A percentile compares a stretch with the other conserved stretches of the same genome.
Evolutionary conservation across 2,797 vertebrate species (phyloP).

Genomic region (Phoxinus dragarum): DNA sequence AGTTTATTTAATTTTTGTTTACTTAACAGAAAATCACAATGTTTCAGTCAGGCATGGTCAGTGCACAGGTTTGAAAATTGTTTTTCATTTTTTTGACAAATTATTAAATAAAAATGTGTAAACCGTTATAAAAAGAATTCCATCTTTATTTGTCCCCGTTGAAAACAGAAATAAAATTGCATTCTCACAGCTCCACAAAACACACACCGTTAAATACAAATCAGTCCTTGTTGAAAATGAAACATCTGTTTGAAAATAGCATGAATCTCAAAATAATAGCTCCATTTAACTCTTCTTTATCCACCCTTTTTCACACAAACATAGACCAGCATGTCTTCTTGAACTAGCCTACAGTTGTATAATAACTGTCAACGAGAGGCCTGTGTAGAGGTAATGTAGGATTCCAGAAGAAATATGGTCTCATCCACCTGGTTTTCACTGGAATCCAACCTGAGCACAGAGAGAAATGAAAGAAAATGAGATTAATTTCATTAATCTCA

Average conservation of each 20-base stretch:
- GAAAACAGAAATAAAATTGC: slow-evolving; percentile 9
- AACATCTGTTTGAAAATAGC: neutral
- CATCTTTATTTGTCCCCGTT: neutral
- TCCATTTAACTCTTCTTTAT: neutral
- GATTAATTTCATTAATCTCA: too few relatives aligned
- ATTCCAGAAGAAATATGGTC: slow-evolving; percentile 90
- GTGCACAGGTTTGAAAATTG: slow-evolving; percentile 44
- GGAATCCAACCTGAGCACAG: slow-evolving; percentile 84
- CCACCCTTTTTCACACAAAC: neutral
- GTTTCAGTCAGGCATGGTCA: neutral
- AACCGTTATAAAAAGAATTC: slow-evolving; percentile 23
- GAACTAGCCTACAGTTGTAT: neutral
- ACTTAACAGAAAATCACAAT: slow-evolving; percentile 18
- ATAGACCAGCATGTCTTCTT: neutral
- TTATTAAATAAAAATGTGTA: slow-evolving; percentile 45
- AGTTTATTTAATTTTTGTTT: slow-evolving; percentile 26
- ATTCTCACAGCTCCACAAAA: neutral
- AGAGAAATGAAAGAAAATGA: neutral
- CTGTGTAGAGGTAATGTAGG: slow-evolving; percentile 79
- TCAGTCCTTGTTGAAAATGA: neutral
- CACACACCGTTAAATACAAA: neutral
- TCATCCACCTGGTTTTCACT: slow-evolving; percentile 98
- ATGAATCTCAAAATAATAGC: neutral
- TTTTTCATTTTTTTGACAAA: slow-evolving; percentile 39
- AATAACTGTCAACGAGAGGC: slow-evolving; percentile 63